Conservation (phyloP, 2,888 invertebrate species). For the Cephus pygmeus region DNA sequence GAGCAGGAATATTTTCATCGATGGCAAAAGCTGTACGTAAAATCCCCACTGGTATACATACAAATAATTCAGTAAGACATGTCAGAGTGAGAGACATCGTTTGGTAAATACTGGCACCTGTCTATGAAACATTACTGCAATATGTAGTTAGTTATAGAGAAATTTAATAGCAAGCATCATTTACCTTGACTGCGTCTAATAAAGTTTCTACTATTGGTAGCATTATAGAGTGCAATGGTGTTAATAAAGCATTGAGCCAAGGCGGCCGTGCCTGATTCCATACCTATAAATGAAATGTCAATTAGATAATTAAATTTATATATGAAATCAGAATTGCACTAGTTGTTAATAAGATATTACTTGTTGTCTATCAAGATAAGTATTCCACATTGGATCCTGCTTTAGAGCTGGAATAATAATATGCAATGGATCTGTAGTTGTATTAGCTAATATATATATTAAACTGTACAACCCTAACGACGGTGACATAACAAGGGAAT, state of each 20-base stretch:
- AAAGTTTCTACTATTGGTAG: slow-evolving; percentile 76
- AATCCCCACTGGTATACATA: slow-evolving; percentile 75
- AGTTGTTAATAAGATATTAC: slow-evolving; percentile 59
- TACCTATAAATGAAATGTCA: slow-evolving; percentile 68
- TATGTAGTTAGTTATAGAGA: neutral
- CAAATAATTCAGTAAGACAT: slow-evolving; percentile 77
- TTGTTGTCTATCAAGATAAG: slow-evolving; percentile 81
- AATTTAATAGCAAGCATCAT: neutral
- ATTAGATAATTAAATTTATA: neutral
- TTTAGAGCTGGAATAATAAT: slow-evolving; percentile 76
- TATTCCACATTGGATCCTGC: slow-evolving; percentile 75
- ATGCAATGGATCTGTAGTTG: slow-evolving; percentile 70
- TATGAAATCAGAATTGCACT: neutral
- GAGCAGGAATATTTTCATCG: slow-evolving; percentile 77
- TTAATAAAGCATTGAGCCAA: slow-evolving; percentile 80
- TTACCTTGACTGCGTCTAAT: slow-evolving; percentile 72
- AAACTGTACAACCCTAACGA: slow-evolving; percentile 73
- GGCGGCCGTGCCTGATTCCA: slow-evolving; percentile 85
- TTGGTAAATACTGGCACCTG: slow-evolving; percentile 84
- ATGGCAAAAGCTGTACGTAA: slow-evolving; percentile 68
- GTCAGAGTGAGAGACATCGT: slow-evolving; percentile 80
- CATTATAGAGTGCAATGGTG: slow-evolving; percentile 73
- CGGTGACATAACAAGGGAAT: slow-evolving; percentile 60
- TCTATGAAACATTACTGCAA: slow-evolving; percentile 54
- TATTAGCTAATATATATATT: slow-evolving; percentile 73